Evolutionary conservation across 2,888 invertebrate genomes (phyloP), one percentile per base, ranked within the genome.

Genomic region (Aelia acuminata): DNA sequence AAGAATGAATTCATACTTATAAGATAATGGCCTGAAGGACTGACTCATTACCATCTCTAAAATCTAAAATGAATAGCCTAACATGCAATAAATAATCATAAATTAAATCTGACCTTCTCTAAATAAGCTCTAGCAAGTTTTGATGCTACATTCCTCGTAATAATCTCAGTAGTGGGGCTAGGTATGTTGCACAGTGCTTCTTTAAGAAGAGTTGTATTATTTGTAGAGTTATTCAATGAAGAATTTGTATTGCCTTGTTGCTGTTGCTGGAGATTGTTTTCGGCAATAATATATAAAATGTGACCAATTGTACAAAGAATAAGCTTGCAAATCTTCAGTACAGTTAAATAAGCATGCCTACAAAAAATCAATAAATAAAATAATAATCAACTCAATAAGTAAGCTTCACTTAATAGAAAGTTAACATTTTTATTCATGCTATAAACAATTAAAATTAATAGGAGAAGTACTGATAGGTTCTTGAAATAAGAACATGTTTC

Each of bases 291-390:
- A 92, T 84, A 92, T 91, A 90, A 92, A 49, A 91, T 90, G 88
- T 91, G 91, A 63, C 91, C 97, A 89, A 98, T 95, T 15, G 97
- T 96, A 50, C 97, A 97, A 87, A 99, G 93, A 91, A 98, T 95
- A 89, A 99, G 93, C 93, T 98, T 98, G 90, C 96, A 96, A 90
- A 98, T 94, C 92, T 97, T 96, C 91, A 98, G 94, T 90, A 98
- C 96, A 84, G 97, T 96, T 91, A 97, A 94, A 92, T 97, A 98
- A 18, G 98, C 98, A 89, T 97, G 96, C 91, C 97, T 95, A 93
- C 89, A 91, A 85, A 63, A 87, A 4, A 86, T 20, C 15, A 75
- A 88, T 1, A 75, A 20, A 84, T 13, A 57, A 63, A 63, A 31
- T 1, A 35, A 70, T 70, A 70, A 70, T 70, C 31, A 70, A 70